A percentile compares a stretch with the other conserved stretches of the same genome.
phyloP scores from a whole-genome alignment of 2,797 vertebrate species.

The Miichthys miiuy region DNA sequence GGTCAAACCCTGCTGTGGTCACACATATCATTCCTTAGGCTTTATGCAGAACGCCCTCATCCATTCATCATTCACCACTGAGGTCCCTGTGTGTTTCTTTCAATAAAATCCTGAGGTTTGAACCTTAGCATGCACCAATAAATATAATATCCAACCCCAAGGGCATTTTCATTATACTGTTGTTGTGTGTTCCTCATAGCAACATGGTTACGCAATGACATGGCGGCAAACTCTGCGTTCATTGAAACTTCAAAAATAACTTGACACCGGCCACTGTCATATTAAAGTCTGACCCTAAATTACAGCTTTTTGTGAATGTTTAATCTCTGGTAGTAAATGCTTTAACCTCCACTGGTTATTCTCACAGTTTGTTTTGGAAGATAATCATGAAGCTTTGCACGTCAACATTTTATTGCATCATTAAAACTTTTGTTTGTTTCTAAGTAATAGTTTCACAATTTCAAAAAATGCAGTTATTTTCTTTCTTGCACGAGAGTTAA shows the following conservation, averaged over 20 bases:
- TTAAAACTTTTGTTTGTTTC: constrained; percentile 20
- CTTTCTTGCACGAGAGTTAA: background rate
- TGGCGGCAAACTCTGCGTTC: constrained; percentile 68
- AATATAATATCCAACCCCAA: constrained; percentile 66
- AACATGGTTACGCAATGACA: constrained; percentile 66
- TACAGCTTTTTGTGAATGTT: constrained; percentile 77
- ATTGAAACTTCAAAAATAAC: constrained; percentile 82
- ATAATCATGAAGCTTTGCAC: constrained; percentile 33
- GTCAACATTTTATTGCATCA: constrained; percentile 31
- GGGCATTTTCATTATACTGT: constrained; percentile 65
- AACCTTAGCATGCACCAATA: constrained; percentile 69
- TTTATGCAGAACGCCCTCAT: constrained; percentile 64
- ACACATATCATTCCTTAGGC: constrained; percentile 70
- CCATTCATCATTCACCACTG: constrained; percentile 68
- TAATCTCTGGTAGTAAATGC: constrained; percentile 74
- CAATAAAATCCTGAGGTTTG: constrained; percentile 76
- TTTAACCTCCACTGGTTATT: constrained; percentile 54
- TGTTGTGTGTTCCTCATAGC: constrained; percentile 77
- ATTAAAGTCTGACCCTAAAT: constrained; percentile 80
- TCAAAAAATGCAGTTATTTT: background rate
- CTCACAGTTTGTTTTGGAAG: constrained; percentile 55
- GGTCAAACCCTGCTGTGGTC: constrained; percentile 75
- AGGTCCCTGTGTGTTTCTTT: constrained; percentile 70
- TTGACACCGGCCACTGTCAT: constrained; percentile 70
- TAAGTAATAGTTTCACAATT: background rate